phyloP scores from a whole-genome alignment of 2,797 vertebrate genomes.

The Vireo griseus region DNA sequence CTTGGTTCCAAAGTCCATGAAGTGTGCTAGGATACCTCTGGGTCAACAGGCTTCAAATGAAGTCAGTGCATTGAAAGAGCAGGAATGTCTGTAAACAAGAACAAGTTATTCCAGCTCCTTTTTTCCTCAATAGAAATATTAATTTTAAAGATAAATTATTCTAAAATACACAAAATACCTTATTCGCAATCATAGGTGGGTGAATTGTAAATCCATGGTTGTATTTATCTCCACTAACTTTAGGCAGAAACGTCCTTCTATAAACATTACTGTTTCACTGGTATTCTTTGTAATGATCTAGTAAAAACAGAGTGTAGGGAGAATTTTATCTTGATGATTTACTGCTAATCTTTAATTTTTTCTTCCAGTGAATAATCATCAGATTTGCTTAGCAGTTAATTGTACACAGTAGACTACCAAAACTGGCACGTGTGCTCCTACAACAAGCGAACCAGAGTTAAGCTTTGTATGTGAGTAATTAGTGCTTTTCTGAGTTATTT shows the following conservation, averaged over 20 bases:
- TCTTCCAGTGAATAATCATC: background rate
- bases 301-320: background rate
- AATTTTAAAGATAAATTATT: background rate
- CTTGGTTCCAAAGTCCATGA: background rate
- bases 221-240: background rate
- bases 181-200: background rate
- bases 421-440: background rate
- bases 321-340: background rate
- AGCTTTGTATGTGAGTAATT: background rate
- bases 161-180: background rate
- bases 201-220: background rate
- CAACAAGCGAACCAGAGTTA: background rate
- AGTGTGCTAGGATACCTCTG: background rate
- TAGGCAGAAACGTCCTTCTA: background rate
- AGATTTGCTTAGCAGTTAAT: background rate
- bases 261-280: background rate
- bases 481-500: background rate
- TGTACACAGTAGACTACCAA: background rate
- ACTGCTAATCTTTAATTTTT: background rate
- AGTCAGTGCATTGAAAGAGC: background rate
- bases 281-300: background rate
- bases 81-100: background rate
- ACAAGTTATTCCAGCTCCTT: background rate
- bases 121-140: background rate
- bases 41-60: background rate